Evolutionary conservation across 2,888 invertebrate genomes (phyloP).

Genomic region (Lagria hirta): DNA sequence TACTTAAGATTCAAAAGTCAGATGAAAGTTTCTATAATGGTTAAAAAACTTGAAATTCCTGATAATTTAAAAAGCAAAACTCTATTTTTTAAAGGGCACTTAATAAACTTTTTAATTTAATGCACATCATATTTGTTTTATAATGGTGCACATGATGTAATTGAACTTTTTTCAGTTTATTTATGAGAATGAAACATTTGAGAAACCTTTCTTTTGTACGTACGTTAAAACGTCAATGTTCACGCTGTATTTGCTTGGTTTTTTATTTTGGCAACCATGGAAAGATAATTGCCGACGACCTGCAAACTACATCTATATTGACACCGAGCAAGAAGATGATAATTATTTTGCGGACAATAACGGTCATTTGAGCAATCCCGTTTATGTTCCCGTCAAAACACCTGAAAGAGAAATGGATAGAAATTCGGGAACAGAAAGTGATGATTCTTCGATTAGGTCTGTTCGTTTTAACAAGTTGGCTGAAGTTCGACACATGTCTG

Average conservation of each 20-base stretch:
- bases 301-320: slow-evolving; percentile 74
- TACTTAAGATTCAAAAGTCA: too few species aligned
- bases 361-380: slow-evolving; percentile 73
- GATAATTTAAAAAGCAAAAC: too few species aligned
- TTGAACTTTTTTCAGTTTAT: slow-evolving; percentile 69
- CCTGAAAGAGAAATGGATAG: slow-evolving; percentile 58
- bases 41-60: too few species aligned
- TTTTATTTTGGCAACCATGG: slow-evolving; percentile 89
- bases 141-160: background rate
- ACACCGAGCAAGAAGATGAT: slow-evolving; percentile 77
- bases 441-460: slow-evolving; percentile 81
- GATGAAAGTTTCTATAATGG: too few species aligned
- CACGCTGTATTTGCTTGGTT: slow-evolving; percentile 84
- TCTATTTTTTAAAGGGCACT: too few species aligned
- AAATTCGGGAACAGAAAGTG: slow-evolving; percentile 76
- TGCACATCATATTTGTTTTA: background rate
- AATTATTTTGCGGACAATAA: slow-evolving; percentile 70
- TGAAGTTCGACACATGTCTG: slow-evolving; percentile 87
- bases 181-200: slow-evolving; percentile 79
- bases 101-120: too few species aligned
- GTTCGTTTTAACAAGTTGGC: slow-evolving; percentile 85
- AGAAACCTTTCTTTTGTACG: slow-evolving; percentile 94
- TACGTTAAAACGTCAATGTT: slow-evolving; percentile 95
- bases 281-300: slow-evolving; percentile 70
- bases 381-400: slow-evolving; percentile 85